Evolutionary conservation across 2,797 vertebrate genomes (phyloP).

Genomic region (Xerus rutilus): DNA sequence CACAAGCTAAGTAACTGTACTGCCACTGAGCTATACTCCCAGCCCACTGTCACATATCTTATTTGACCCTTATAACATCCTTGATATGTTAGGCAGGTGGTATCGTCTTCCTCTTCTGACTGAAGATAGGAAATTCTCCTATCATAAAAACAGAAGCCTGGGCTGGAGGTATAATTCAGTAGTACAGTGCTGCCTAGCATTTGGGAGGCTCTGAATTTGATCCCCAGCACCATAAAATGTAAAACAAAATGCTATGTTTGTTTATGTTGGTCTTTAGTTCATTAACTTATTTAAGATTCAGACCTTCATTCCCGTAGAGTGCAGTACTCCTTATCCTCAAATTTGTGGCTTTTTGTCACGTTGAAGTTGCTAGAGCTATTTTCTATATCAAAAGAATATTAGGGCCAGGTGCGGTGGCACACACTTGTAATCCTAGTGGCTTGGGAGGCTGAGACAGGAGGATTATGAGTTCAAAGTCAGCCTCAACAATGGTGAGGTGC

Average conservation of each 20-base stretch:
- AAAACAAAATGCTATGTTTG: not conserved
- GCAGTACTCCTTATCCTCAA: not conserved
- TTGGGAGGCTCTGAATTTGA: too few relatives aligned
- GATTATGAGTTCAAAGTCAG: too few relatives aligned
- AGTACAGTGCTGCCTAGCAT: too few relatives aligned
- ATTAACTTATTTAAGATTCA: slow-evolving; percentile 31
- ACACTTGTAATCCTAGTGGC: too few relatives aligned
- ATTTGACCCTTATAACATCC: not conserved
- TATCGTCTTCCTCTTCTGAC: not conserved
- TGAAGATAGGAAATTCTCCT: not conserved
- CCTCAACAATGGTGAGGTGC: too few relatives aligned
- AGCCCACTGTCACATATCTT: not conserved
- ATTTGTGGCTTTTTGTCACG: slow-evolving; percentile 38
- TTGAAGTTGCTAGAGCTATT: slow-evolving; percentile 32
- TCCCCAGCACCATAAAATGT: too few relatives aligned
- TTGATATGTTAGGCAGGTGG: not conserved
- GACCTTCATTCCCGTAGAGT: not conserved
- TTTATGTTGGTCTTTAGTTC: slow-evolving; percentile 25
- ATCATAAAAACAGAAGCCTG: not conserved
- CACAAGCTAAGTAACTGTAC: too few relatives aligned
- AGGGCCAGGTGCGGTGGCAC: too few relatives aligned
- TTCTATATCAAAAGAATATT: slow-evolving; percentile 29
- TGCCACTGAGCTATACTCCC: too few relatives aligned
- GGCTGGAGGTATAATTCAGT: too few relatives aligned
- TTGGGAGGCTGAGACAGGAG: too few relatives aligned